Conservation (phyloP, 2,113 vertebrate genomes). For the Passer domesticus region DNA sequence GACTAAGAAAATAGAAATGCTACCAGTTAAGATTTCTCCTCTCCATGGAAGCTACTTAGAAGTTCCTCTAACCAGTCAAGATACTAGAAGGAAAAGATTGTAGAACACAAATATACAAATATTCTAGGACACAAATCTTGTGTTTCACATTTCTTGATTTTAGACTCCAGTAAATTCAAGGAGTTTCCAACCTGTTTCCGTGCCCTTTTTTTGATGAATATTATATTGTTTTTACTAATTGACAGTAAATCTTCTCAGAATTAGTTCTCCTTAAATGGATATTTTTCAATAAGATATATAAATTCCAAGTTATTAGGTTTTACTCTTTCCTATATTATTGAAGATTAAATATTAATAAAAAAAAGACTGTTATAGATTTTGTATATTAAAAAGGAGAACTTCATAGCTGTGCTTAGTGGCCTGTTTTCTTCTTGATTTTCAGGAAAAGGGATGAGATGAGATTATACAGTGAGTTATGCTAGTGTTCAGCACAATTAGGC, state of each 20-base stretch:
- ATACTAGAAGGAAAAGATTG: not conserved
- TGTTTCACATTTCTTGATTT: not conserved
- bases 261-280: not conserved
- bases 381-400: not conserved
- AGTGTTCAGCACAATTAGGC: not conserved
- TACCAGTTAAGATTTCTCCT: not conserved
- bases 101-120: not conserved
- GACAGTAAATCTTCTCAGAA: not conserved
- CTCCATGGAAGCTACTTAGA: not conserved
- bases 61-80: not conserved
- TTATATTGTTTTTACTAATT: not conserved
- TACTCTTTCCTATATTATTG: not conserved
- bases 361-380: not conserved
- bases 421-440: not conserved
- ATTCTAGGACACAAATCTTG: not conserved
- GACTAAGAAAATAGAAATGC: conserved; percentile 14
- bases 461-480: not conserved
- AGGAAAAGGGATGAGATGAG: not conserved
- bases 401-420: not conserved
- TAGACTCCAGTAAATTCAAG: not conserved
- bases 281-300: not conserved
- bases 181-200: not conserved
- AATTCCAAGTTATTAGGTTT: not conserved
- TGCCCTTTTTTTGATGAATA: not conserved
- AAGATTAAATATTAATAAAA: not conserved